Evolutionary conservation across 2,113 vertebrate species (phyloP), one percentile per base, ranked within the genome.

Genomic region (Bufo gargarizans): DNA sequence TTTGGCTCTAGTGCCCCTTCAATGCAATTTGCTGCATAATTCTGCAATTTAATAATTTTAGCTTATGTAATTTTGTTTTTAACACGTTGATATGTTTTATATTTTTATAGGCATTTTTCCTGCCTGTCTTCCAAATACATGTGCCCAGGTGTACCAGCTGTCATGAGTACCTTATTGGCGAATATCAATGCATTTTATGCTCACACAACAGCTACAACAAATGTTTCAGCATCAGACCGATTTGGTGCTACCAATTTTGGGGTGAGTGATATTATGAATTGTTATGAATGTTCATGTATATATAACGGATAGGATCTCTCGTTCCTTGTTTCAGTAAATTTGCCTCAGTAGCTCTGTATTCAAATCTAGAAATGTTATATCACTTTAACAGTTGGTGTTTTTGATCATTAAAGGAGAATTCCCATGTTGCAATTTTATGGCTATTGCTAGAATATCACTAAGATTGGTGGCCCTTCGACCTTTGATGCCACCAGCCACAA

Each of bases 141-240:
- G 98, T 99, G 98, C 87, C 96, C 98, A 0, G 96, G 98, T 17
- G 98, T 99, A 69, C 98, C 98, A 78, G 98, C 98, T 22, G 97
- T 98, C 91, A 99, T 99, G 98, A 99, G 98, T 87, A 99, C 96
- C 2, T 89, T 99, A 92, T 91, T 99, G 89, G 98, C 98, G 49
- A 99, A 99, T 88, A 99, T 99, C 89, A 99, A 99, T 11, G 97
- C 98, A 78, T 99, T 98, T 91, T 99, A 99, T n/a, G 98, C 98
- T 72, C 98, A 98, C 90, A 98, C 98, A 16, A 98, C 97, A 14
- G 96, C 96, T 90, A 96, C 96, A 90, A 98, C 97, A n/a, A 99
- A 97, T 65, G 97, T 98, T 8, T 99, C 98, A 0, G 98, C 98
- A 53, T 99, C 98, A 0, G 98, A 99, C 90, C 94, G 98, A 76